phyloP scores from a whole-genome alignment of 2,113 vertebrate species.

The Rhizomys pruinosus region DNA sequence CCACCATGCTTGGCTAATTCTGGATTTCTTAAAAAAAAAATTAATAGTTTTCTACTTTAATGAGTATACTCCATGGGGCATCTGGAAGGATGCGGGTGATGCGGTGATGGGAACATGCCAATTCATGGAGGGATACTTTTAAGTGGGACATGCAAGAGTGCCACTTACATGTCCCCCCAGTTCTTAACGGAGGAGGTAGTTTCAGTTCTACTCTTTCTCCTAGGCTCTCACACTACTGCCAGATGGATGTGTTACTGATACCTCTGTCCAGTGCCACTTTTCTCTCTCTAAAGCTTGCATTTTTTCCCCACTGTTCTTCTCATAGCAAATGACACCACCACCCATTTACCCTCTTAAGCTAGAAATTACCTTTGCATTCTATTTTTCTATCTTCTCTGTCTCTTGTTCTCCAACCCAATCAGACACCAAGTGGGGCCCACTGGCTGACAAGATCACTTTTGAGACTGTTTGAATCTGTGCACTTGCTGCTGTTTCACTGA shows the following conservation, averaged over 20 bases:
- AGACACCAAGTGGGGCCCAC: background rate
- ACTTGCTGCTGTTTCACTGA: background rate
- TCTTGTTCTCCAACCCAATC: background rate
- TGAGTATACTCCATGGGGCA: background rate
- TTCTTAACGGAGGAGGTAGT: background rate
- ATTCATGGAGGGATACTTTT: background rate
- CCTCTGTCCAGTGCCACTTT: background rate
- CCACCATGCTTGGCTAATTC: no score
- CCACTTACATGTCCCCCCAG: background rate
- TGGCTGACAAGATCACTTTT: background rate
- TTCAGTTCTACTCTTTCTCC: constrained; percentile 1
- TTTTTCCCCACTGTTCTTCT: background rate
- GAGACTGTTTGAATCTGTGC: background rate
- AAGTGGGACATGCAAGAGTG: background rate
- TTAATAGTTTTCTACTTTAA: background rate
- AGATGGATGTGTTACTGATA: background rate
- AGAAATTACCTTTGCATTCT: background rate
- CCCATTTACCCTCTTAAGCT: background rate
- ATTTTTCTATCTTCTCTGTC: background rate
- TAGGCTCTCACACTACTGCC: background rate
- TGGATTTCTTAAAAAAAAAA: background rate
- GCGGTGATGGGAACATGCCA: background rate
- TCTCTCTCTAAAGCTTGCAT: background rate
- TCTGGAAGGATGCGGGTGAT: background rate
- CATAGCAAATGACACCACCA: background rate